Conservation (phyloP, 2,888 invertebrate species). For the Drosophila ezoana region DNA sequence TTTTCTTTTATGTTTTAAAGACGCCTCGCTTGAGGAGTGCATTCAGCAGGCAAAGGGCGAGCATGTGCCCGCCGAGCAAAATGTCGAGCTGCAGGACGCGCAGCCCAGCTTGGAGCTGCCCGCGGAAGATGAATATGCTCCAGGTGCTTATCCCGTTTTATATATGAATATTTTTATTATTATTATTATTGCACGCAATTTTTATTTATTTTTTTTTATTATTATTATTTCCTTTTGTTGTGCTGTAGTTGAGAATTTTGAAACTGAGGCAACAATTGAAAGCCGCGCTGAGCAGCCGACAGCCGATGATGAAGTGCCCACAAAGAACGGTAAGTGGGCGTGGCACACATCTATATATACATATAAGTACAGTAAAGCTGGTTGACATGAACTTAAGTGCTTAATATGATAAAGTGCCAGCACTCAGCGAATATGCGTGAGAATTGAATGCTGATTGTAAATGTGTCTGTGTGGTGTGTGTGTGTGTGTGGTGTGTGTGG, state of each 20-base stretch:
- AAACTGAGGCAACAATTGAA: constrained; percentile 64
- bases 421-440: constrained; percentile 54
- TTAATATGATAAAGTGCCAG: constrained; percentile 81
- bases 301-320: constrained; percentile 61
- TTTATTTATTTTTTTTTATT: constrained; percentile 42
- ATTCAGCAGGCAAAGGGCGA: constrained; percentile 86
- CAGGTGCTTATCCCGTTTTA: constrained; percentile 60
- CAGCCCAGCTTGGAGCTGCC: constrained; percentile 73
- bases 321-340: constrained; percentile 81
- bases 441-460: constrained; percentile 24
- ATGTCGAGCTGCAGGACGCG: constrained; percentile 83
- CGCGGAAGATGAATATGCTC: constrained; percentile 66
- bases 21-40: constrained; percentile 89
- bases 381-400: constrained; percentile 76
- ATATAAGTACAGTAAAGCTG: constrained; percentile 33
- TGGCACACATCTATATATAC: constrained; percentile 39
- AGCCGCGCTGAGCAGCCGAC: constrained; percentile 59
- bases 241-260: constrained; percentile 69
- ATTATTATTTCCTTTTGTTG: constrained; percentile 15
- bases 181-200: constrained; percentile 31
- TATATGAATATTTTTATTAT: constrained; percentile 21
- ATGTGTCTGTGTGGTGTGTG: constrained; percentile 13
- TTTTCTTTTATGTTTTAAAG: constrained; percentile 71
- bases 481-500: constrained; percentile 11
- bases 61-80: constrained; percentile 84